Evolutionary conservation across 1,140 invertebrate species (phyloP).

Genomic region (Magallana ariakensis): DNA sequence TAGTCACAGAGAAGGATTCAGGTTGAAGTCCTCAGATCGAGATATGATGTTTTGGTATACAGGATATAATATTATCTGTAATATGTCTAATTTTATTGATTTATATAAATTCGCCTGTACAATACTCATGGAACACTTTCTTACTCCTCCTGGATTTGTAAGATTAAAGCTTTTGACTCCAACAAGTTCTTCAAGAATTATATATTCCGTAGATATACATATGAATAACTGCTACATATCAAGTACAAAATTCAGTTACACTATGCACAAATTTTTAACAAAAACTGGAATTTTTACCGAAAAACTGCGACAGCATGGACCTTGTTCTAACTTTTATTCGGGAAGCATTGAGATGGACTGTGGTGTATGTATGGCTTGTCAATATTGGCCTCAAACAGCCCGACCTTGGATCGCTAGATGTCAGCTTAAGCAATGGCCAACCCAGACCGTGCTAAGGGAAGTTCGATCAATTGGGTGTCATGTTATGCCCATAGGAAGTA

Average conservation of each 20-base stretch:
- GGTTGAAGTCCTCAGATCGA: neutral
- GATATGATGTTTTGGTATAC: neutral
- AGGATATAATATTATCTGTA: neutral
- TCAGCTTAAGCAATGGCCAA: slow-evolving; percentile 9
- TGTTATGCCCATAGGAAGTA: slow-evolving; percentile 34
- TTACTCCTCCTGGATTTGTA: neutral
- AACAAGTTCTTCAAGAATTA: neutral
- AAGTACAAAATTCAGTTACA: neutral
- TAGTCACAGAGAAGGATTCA: neutral
- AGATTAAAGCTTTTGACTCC: neutral
- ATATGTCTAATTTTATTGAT: neutral
- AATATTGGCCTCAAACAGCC: neutral
- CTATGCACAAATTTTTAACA: neutral
- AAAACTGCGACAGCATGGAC: neutral
- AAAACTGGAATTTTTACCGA: neutral
- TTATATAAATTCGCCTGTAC: neutral
- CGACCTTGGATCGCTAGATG: neutral
- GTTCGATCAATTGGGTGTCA: slow-evolving; percentile 19
- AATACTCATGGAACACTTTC: neutral
- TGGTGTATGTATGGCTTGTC: neutral
- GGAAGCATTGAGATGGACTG: neutral
- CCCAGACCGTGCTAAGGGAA: neutral
- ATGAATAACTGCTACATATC: neutral
- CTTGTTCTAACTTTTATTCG: neutral
- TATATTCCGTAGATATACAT: neutral